These are phyloP conservation scores for Mylabris sibirica DNA, from an alignment of 2,888 invertebrate species.

Conservation along the genomic window DNA sequence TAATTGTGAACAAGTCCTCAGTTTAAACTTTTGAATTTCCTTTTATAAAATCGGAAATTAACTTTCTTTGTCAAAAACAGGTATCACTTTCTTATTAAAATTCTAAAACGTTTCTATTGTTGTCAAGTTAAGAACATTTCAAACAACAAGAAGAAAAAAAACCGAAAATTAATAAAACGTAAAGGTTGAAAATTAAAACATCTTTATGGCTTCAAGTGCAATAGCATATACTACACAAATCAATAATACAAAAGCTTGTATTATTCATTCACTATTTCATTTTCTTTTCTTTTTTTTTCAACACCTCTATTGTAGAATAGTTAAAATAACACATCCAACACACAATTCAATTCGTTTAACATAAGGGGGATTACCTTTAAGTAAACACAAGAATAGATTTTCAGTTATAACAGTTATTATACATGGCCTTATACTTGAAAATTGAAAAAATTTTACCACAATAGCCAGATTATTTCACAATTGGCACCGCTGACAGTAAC, in stretches of 20 bases:
- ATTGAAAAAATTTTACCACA: not conserved
- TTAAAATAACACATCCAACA: slow-evolving; percentile 48
- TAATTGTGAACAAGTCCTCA: no score
- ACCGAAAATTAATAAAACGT: not conserved
- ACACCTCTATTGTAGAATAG: slow-evolving; percentile 44
- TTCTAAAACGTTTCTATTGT: not conserved
- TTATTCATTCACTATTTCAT: slow-evolving; percentile 24
- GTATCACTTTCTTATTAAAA: not conserved
- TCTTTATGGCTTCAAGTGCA: not conserved
- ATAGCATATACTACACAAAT: not conserved
- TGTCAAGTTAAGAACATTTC: not conserved
- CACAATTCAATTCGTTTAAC: slow-evolving; percentile 40
- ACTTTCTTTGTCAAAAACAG: not conserved
- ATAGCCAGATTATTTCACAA: not conserved
- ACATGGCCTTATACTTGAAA: not conserved
- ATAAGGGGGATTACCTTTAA: slow-evolving; percentile 36
- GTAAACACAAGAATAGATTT: slow-evolving; percentile 27
- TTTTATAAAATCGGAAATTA: not conserved
- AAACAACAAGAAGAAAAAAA: no score
- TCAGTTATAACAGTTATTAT: not conserved
- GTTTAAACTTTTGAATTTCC: no score
- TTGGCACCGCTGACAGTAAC: slow-evolving; percentile 1
- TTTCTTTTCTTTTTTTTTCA: slow-evolving; percentile 39
- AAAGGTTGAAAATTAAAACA: not conserved
- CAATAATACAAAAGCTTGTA: slow-evolving; percentile 41